Conservation (phyloP, 1,140 invertebrate genomes). For the Drosophila kanapiae region DNA sequence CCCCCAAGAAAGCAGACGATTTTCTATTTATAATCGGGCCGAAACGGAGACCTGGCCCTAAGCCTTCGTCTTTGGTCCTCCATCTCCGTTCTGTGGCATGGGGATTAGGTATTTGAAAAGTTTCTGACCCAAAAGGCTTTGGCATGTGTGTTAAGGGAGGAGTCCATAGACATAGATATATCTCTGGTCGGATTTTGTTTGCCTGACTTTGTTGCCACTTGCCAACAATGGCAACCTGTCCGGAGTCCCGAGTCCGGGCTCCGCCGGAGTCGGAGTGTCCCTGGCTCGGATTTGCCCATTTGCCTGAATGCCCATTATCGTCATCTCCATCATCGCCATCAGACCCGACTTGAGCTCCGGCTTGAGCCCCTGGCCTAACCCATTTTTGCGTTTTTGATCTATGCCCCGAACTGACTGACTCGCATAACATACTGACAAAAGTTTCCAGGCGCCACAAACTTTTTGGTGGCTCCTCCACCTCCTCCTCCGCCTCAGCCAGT, state of each 20-base stretch:
- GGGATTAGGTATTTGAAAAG: conserved; percentile 82
- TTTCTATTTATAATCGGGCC: conserved; percentile 52
- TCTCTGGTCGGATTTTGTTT: conserved; percentile 69
- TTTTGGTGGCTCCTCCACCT: conserved; percentile 26
- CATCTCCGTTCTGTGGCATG: conserved; percentile 52
- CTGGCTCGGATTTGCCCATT: conserved; percentile 66
- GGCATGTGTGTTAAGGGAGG: conserved; percentile 25
- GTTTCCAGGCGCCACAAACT: conserved; percentile 63
- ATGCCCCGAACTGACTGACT: conserved; percentile 54
- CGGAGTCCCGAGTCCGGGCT: conserved; percentile 3
- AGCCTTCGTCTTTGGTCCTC: conserved; percentile 42
- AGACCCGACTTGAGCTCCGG: conserved; percentile 37
- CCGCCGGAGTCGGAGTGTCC: conserved; percentile 17
- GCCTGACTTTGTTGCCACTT: conserved; percentile 81
- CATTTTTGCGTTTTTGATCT: conserved; percentile 74
- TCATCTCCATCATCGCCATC: conserved; percentile 67
- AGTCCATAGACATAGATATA: conserved; percentile 66
- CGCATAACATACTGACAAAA: conserved; percentile 51
- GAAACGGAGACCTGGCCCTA: conserved; percentile 37
- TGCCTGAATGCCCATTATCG: conserved; percentile 79
- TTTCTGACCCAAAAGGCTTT: conserved; percentile 82
- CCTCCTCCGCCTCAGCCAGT: conserved; percentile 22
- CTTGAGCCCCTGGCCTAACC: conserved; percentile 40
- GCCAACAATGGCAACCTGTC: conserved; percentile 75
- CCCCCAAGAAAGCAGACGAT: conserved; percentile 30